Evolutionary conservation across 2,888 invertebrate species (phyloP), one percentile per base, ranked within the genome.

Genomic region (Lasius platythorax): DNA sequence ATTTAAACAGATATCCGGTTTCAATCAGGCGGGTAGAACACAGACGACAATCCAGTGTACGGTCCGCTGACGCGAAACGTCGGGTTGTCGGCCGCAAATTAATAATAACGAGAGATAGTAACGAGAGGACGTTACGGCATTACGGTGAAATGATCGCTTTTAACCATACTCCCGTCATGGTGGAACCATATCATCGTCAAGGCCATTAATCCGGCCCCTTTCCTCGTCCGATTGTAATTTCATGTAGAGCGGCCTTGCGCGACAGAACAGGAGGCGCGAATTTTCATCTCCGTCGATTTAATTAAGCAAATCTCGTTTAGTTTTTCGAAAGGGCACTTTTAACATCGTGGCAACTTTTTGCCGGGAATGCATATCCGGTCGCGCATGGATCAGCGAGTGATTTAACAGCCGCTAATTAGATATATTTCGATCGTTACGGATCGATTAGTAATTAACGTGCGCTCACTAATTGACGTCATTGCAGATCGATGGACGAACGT

Each of bases 61-160:
- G n/a, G 66, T 63, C 33, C 72, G 74, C 87, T 85, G 83, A 87
- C 87, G 85, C 87, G 90, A 85, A 33, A 87, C 85, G 72, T 66
- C 78, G 86, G 70, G 63, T 87, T 86, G 87, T 85, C 87, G 88
- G 90, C 88, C 88, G 87, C 92, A 92, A 93, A 93, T 93, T 93
- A 93, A 93, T 93, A 93, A 93, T 93, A 93, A 93, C 92, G 92
- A 92, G 92, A 90, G 91, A 93, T 93, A 93, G 92, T 93, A 93
- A 93, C 92, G 92, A 92, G 92, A 90, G 91, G 89, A 90, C 91
- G 92, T 92, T 92, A 89, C 91, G 88, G 91, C 91, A 93, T 93
- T 92, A 92, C 90, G 91, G 90, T 83, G 92, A 93, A 93, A 93
- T 93, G 93, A 93, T 93, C 91, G 92, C 90, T 93, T 92, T 92